Evolutionary conservation across 2,113 vertebrate species (phyloP), one percentile per base, ranked within the genome.

Genomic region (Lipophrys pholis): DNA sequence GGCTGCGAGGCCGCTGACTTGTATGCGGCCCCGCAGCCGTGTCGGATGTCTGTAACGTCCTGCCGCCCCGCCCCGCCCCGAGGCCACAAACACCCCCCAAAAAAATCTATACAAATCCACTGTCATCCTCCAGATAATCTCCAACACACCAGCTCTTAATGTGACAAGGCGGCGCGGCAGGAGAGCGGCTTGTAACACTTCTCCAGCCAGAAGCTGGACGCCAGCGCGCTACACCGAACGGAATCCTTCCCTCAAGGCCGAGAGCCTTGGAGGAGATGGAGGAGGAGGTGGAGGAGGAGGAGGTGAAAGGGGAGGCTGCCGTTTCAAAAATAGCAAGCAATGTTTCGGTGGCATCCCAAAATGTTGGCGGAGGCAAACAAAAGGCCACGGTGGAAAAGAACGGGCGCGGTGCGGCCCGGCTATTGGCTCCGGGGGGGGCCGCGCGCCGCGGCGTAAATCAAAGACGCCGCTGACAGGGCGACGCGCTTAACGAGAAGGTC

Each of bases 321-420:
- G 83, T 83, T 83, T 43, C 11, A 12, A 90, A 94, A 92, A 93
- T 93, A 93, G 89, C 65, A 69, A 85, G 69, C 83, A 86, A 89
- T 84, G 87, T 75, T 78, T 56, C 69, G 68, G 67, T 73, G 86
- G 80, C 77, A 85, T 87, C 80, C 73, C 73, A 15, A 78, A 66
- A 66, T 1, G 21, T 15, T 15, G 14, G 55, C 2, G 57, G 74
- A 6, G 61, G 61, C 62, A 81, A 82, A 78, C 74, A 57, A 86
- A 78, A 81, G 61, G 80, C 76, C 78, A 79, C 56, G 42, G 41
- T 43, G 42, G 38, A 62, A 81, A 72, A 71, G 41, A 48, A n/a
- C n/a, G n/a, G n/a, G n/a, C n/a, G n/a, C n/a, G n/a, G 41, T 3
- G 5, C 69, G 8, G 17, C 53, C 17, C 71, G 54, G 69, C 62